Percentiles rank a stretch among this genome's conserved stretches.
phyloP scores from a whole-genome alignment of 2,113 vertebrate genomes.

The Pholis gunnellus region DNA sequence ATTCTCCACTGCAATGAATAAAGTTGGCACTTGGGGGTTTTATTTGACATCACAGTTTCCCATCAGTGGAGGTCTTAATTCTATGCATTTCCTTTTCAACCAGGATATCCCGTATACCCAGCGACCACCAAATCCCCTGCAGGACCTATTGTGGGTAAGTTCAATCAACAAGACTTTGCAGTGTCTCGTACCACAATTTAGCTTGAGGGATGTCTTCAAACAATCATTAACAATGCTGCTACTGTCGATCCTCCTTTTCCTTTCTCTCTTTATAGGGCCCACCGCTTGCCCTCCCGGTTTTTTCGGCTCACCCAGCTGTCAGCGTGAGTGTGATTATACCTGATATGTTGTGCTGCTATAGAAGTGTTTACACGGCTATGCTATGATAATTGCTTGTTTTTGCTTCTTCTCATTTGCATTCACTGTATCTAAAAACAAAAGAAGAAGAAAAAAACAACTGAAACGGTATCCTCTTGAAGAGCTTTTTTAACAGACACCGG shows the following conservation, averaged over 20 bases:
- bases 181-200: neutral
- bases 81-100: slow-evolving; percentile 38
- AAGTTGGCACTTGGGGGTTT: slow-evolving; percentile 23
- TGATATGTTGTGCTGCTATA: slow-evolving; percentile 16
- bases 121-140: slow-evolving; percentile 74
- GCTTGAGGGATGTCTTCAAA: neutral
- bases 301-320: slow-evolving; percentile 82
- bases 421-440: neutral
- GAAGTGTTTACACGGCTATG: slow-evolving; percentile 19
- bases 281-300: slow-evolving; percentile 79
- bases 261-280: slow-evolving; percentile 49
- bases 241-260: neutral
- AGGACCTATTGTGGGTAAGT: slow-evolving; percentile 76
- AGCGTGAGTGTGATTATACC: slow-evolving; percentile 75
- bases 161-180: slow-evolving; percentile 11
- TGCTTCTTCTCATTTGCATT: slow-evolving; percentile 18
- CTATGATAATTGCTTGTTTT: slow-evolving; percentile 26
- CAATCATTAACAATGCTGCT: slow-evolving; percentile 11
- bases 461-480: slow-evolving; percentile 1
- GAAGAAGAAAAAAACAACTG: neutral
- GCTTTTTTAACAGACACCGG: slow-evolving; percentile 27
- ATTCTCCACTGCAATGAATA: slow-evolving; percentile 11
- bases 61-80: slow-evolving; percentile 25
- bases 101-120: slow-evolving; percentile 70
- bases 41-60: slow-evolving; percentile 14